These are phyloP conservation scores for Pitangus sulphuratus DNA, from an alignment of 2,797 vertebrate species.

Conservation along the genomic window DNA sequence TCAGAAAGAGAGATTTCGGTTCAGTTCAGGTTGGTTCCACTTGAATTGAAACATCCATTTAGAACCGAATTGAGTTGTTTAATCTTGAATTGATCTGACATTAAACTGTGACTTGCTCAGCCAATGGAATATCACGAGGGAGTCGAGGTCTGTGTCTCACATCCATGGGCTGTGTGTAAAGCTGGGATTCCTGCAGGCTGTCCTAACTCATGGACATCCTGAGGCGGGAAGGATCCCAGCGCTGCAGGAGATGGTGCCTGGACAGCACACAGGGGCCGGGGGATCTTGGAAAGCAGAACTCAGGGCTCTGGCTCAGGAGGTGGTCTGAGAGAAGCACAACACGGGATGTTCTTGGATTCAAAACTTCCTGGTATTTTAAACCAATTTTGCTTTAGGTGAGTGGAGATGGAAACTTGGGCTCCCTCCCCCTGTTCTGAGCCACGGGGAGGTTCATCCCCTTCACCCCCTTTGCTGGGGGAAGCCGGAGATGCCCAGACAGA, in stretches of 20 bases:
- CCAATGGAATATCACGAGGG: background rate
- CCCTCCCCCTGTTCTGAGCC: rapidly evolving
- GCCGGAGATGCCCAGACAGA: background rate
- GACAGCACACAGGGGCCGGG: rapidly evolving
- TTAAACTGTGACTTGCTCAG: background rate
- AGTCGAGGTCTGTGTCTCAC: background rate
- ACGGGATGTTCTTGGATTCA: background rate
- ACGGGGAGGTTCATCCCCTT: background rate
- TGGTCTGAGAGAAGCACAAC: background rate
- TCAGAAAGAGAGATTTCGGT: background rate
- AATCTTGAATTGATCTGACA: background rate
- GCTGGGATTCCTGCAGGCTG: background rate
- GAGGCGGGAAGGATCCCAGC: background rate
- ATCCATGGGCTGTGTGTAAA: background rate
- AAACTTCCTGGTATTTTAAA: background rate
- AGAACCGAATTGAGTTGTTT: background rate
- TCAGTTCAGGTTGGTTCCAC: background rate
- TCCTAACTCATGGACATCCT: background rate
- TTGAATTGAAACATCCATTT: background rate
- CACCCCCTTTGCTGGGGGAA: background rate
- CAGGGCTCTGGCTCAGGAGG: background rate
- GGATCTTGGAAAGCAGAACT: background rate
- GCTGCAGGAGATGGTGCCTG: background rate
- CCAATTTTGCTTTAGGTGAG: background rate
- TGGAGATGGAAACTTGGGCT: background rate